Evolutionary conservation across 35 echinoderm and acorn worm genomes (phyloP), one percentile per base, ranked within the genome.

Genomic region (Nesometra sesokonis): DNA sequence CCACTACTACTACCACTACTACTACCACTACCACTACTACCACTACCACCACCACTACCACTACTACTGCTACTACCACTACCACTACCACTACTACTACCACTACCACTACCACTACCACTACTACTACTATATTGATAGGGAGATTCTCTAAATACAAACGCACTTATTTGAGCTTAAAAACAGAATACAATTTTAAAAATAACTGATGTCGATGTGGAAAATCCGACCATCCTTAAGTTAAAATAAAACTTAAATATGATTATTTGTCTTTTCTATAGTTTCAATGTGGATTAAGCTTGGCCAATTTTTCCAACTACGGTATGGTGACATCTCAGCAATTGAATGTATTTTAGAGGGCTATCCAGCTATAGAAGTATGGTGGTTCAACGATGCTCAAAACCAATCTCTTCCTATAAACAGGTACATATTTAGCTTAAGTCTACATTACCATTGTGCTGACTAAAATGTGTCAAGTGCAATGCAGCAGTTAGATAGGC

Each of bases 1-100:
- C 57, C n/a, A 76, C 57, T 76, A 76, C 57, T 76, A 76, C 57
- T 76, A 76, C 57, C n/a, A 76, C 57, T 76, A 76, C 57, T 76
- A 76, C 57, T 76, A 76, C 57, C n/a, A 76, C 57, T 76, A 76
- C 57, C n/a, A 76, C 57, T 76, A 76, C 57, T 76, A 76, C 57
- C n/a, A 76, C 57, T 76, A 76, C 57, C n/a, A 76, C 57, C n/a
- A 76, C 57, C n/a, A 76, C 57, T 76, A 76, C 57, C n/a, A 76
- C 57, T 76, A 76, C 57, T 76, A 76, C 57, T 76, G n/a, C 57
- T 76, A 76, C 57, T 76, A 76, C 57, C n/a, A 76, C 57, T 76
- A 76, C 57, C n/a, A 76, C 57, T 76, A 76, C 57, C n/a, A 76
- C 57, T 76, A 76, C 57, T 76, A 76, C 57, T 76, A 76, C 57